These are phyloP conservation scores for Microctenopoma stevenorrisi DNA, from an alignment of 2,797 vertebrate species.

Conservation along the genomic window DNA sequence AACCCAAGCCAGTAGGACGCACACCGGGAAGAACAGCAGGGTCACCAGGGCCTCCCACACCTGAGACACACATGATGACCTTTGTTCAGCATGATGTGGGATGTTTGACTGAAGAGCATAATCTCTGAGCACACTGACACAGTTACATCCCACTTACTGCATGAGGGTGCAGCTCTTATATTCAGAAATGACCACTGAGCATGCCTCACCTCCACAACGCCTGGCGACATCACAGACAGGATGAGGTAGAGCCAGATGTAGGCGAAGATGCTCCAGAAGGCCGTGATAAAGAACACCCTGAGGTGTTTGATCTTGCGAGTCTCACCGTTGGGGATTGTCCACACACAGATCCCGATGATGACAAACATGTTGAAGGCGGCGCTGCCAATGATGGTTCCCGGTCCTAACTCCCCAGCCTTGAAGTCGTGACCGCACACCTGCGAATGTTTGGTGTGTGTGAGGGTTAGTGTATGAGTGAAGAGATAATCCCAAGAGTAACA, in stretches of 20 bases:
- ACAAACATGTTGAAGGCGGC: constrained; percentile 97
- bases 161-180: too few relatives aligned
- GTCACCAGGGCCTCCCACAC: constrained; percentile 93
- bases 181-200: too few relatives aligned
- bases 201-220: constrained; percentile 81
- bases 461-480: too few relatives aligned
- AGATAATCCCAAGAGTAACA: too few relatives aligned
- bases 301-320: constrained; percentile 90
- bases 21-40: constrained; percentile 90
- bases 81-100: neutral
- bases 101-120: neutral
- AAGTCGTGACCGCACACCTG: constrained; percentile 89
- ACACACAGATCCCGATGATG: constrained; percentile 90
- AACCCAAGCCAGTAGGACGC: constrained; percentile 92
- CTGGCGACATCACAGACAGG: constrained; percentile 88
- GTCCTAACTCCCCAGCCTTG: constrained; percentile 87
- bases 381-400: constrained; percentile 92
- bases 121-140: neutral
- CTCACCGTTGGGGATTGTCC: constrained; percentile 87
- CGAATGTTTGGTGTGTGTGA: neutral
- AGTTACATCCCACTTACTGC: too few relatives aligned
- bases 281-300: constrained; percentile 92
- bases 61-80: constrained; percentile 35
- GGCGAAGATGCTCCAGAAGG: constrained; percentile 94
- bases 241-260: constrained; percentile 94